Evolutionary conservation across 1,140 invertebrate genomes (phyloP).

Genomic region (Drepana arcuata): DNA sequence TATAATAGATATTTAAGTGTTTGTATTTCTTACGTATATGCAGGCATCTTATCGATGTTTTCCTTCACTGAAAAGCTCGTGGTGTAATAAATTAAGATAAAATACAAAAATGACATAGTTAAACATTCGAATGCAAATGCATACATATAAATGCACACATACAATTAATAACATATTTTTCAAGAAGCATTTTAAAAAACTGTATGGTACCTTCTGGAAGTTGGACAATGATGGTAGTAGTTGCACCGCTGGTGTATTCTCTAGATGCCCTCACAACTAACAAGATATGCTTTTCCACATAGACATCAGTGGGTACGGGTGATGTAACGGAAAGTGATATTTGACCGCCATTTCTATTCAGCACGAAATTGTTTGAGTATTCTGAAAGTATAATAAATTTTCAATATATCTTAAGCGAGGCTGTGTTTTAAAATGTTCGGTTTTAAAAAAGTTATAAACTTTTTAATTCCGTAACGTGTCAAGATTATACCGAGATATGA

Average conservation of each 20-base stretch:
- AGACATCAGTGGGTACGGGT: constrained; percentile 19
- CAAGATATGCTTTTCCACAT: constrained; percentile 21
- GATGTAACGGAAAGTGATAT: constrained; percentile 19
- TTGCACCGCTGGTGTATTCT: constrained; percentile 34
- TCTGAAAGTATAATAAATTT: constrained; percentile 32
- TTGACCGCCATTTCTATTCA: constrained; percentile 17
- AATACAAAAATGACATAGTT: too few relatives aligned
- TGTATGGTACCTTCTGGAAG: constrained; percentile 31
- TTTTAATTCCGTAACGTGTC: too few relatives aligned
- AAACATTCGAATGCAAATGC: too few relatives aligned
- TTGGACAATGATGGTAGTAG: constrained; percentile 32
- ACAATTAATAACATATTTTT: background rate
- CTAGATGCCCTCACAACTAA: constrained; percentile 33
- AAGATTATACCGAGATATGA: too few relatives aligned
- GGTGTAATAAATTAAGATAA: too few relatives aligned
- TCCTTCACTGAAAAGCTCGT: too few relatives aligned
- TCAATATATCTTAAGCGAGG: too few relatives aligned
- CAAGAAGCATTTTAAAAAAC: background rate
- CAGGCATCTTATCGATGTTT: too few relatives aligned
- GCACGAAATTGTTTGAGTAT: constrained; percentile 24
- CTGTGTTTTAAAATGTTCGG: too few relatives aligned
- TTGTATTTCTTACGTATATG: too few relatives aligned
- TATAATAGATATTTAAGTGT: too few relatives aligned
- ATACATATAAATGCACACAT: background rate
- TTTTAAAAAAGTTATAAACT: too few relatives aligned